Percentiles rank a stretch among this genome's conserved stretches.
Conservation (phyloP, 1,140 invertebrate genomes). For the Zaprionus camerounensis region DNA sequence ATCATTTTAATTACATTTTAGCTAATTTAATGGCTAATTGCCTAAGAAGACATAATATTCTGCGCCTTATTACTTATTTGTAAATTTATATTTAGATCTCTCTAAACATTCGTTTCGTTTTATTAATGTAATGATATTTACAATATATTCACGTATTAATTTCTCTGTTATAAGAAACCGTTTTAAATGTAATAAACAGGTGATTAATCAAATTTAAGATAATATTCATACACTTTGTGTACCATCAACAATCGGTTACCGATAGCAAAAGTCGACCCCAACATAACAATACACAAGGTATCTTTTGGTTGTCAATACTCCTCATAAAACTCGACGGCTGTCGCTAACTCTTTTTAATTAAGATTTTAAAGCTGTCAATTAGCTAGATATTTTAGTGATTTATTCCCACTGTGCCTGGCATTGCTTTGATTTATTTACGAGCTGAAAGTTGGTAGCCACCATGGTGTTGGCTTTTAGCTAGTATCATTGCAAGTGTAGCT, state of each 20-base stretch:
- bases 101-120: too few relatives aligned
- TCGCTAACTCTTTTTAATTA: slow-evolving; percentile 1
- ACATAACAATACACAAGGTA: not conserved
- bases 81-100: too few relatives aligned
- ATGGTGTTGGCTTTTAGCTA: slow-evolving; percentile 21
- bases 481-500: slow-evolving; percentile 4
- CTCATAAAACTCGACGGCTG: not conserved
- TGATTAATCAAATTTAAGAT: too few relatives aligned
- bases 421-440: slow-evolving; percentile 59
- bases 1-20: too few relatives aligned
- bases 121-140: too few relatives aligned
- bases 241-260: not conserved
- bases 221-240: too few relatives aligned
- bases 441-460: slow-evolving; percentile 56
- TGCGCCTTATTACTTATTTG: too few relatives aligned
- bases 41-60: too few relatives aligned
- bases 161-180: too few relatives aligned
- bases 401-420: slow-evolving; percentile 47
- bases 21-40: too few relatives aligned
- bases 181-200: too few relatives aligned
- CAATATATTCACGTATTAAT: too few relatives aligned
- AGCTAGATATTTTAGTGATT: not conserved
- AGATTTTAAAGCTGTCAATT: slow-evolving; percentile 17
- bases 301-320: not conserved
- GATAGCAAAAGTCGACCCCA: not conserved